Percentiles rank a stretch among this genome's conserved stretches.
These are phyloP conservation scores for Colinus virginianus DNA, from an alignment of 2,113 vertebrate genomes.

Conservation along the genomic window DNA sequence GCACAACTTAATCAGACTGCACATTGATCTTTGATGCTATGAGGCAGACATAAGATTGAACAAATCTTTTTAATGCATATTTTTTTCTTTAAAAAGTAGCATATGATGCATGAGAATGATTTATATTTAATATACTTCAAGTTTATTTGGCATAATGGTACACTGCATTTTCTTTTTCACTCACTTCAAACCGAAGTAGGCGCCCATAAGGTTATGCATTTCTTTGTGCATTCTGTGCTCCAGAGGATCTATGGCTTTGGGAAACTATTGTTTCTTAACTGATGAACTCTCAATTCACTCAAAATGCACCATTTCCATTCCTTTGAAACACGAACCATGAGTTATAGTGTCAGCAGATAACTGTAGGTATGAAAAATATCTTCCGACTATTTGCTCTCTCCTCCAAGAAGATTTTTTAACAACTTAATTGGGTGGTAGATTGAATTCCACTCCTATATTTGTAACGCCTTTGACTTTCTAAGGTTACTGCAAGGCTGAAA, in stretches of 20 bases:
- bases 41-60: conserved; percentile 72
- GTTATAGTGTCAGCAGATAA: not conserved
- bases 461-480: not conserved
- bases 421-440: not conserved
- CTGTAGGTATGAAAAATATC: not conserved
- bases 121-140: conserved; percentile 61
- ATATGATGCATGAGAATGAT: conserved; percentile 64
- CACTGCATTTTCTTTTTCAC: not conserved
- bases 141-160: conserved; percentile 46
- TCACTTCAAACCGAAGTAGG: not conserved
- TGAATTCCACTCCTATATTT: not conserved
- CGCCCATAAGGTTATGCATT: not conserved
- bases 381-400: not conserved
- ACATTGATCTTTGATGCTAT: conserved; percentile 81
- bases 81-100: conserved; percentile 70
- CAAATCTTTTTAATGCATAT: conserved; percentile 73
- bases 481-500: not conserved
- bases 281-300: conserved; percentile 17
- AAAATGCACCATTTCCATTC: not conserved
- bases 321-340: not conserved
- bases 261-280: conserved; percentile 20
- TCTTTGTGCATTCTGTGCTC: not conserved
- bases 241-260: not conserved
- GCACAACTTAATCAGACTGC: conserved; percentile 82
- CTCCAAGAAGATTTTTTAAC: not conserved